These are phyloP conservation scores for Pseudochromis fuscus DNA, from an alignment of 2,797 vertebrate genomes.

Conservation along the genomic window DNA sequence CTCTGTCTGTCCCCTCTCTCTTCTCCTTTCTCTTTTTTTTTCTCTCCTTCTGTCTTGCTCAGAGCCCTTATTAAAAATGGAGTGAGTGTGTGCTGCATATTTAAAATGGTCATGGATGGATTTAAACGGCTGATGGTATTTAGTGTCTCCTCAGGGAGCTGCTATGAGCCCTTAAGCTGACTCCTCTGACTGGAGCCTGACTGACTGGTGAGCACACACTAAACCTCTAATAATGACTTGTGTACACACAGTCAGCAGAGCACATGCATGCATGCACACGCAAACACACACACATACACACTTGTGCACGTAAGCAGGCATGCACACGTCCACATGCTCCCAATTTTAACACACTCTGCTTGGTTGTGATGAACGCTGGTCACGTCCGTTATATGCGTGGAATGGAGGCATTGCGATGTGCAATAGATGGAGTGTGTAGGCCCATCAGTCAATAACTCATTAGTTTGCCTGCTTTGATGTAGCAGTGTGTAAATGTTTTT, in stretches of 20 bases:
- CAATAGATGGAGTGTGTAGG: background rate
- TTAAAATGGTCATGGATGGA: slow-evolving; percentile 82
- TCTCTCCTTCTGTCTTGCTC: slow-evolving; percentile 67
- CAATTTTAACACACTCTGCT: slow-evolving; percentile 39
- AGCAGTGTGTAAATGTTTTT: slow-evolving; percentile 70
- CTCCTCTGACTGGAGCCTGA: slow-evolving; percentile 81
- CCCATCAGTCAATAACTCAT: slow-evolving; percentile 76
- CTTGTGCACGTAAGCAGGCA: slow-evolving; percentile 27
- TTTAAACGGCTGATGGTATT: slow-evolving; percentile 85
- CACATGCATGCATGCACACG: slow-evolving; percentile 39
- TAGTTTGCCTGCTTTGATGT: slow-evolving; percentile 72
- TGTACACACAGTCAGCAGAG: slow-evolving; percentile 70
- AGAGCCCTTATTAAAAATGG: slow-evolving; percentile 83
- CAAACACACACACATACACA: slow-evolving; percentile 39
- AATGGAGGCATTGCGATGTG: slow-evolving; percentile 50
- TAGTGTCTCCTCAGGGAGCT: slow-evolving; percentile 83
- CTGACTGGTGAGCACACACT: slow-evolving; percentile 79
- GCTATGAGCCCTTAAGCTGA: slow-evolving; percentile 82
- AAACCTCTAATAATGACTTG: slow-evolving; percentile 83
- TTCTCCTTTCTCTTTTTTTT: slow-evolving; percentile 28
- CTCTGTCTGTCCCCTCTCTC: slow-evolving; percentile 30
- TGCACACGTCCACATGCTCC: slow-evolving; percentile 4
- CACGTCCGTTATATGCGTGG: slow-evolving; percentile 49
- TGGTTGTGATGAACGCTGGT: slow-evolving; percentile 49
- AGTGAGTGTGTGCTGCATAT: slow-evolving; percentile 81